Conservation (phyloP, 2,113 vertebrate species). For the Pseudolaguvia tuberculata region DNA sequence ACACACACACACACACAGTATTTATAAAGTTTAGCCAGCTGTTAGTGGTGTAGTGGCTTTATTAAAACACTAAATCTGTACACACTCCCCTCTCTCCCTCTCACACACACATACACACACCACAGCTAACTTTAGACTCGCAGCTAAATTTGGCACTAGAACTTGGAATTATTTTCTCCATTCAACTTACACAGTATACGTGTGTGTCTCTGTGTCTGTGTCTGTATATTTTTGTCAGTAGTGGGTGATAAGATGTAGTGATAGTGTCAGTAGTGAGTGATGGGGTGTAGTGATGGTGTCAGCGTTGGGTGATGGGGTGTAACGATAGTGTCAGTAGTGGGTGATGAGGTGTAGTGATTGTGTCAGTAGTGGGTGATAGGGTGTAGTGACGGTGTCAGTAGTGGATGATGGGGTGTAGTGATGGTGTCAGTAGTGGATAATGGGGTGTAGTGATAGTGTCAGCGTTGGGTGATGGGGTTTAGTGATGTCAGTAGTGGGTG, state of each 20-base stretch:
- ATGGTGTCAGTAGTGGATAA: too few species aligned
- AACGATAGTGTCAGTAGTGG: too few species aligned
- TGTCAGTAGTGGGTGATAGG: too few species aligned
- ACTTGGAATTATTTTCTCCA: conserved; percentile 58
- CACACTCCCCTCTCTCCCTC: not conserved
- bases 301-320: not conserved
- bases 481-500: not conserved
- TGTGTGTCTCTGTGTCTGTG: not conserved
- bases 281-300: not conserved
- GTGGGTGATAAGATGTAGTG: too few species aligned
- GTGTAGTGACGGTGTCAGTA: not conserved
- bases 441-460: not conserved
- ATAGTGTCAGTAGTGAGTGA: not conserved
- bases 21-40: conserved; percentile 60
- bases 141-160: conserved; percentile 47
- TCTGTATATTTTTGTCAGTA: too few species aligned
- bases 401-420: not conserved
- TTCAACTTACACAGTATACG: not conserved
- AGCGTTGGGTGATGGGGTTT: too few species aligned
- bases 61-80: conserved; percentile 66
- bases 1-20: conserved; percentile 53
- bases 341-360: too few species aligned
- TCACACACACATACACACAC: not conserved
- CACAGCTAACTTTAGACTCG: conserved; percentile 55
- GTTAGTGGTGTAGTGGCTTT: conserved; percentile 68